Percentiles rank a stretch among this genome's conserved stretches.
These are phyloP conservation scores for Hoplodrina blanda DNA, from an alignment of 2,888 invertebrate genomes.

Conservation along the genomic window DNA sequence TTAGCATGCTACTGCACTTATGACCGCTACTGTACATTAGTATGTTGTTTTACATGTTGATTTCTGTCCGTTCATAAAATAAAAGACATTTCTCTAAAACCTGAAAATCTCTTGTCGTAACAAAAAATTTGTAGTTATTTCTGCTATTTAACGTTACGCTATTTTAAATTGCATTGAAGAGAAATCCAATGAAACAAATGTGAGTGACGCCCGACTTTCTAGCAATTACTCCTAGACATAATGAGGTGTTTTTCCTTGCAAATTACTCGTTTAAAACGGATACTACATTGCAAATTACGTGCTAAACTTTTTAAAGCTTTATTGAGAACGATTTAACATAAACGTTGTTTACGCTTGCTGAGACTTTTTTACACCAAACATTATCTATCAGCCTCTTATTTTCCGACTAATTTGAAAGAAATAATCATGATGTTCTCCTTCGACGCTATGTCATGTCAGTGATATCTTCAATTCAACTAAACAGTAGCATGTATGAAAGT, in stretches of 20 bases:
- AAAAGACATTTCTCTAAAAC: not conserved
- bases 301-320: constrained; percentile 35
- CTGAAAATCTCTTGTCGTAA: not conserved
- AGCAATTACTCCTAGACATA: constrained; percentile 66
- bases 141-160: constrained; percentile 6
- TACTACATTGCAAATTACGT: constrained; percentile 28
- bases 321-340: constrained; percentile 22
- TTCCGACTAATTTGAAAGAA: no score
- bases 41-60: no score
- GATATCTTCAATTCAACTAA: no score
- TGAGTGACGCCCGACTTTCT: constrained; percentile 64
- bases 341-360: constrained; percentile 20
- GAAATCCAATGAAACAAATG: constrained; percentile 66
- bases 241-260: constrained; percentile 66
- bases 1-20: no score
- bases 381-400: not conserved
- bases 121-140: constrained; percentile 3
- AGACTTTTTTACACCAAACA: not conserved
- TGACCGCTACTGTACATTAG: no score
- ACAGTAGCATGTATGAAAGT: no score
- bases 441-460: no score
- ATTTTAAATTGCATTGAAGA: constrained; percentile 50
- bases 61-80: no score
- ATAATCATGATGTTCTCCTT: no score
- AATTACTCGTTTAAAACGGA: constrained; percentile 59